phyloP scores from a whole-genome alignment of 2,797 vertebrate species.

The Mormyrops attenuatus region DNA sequence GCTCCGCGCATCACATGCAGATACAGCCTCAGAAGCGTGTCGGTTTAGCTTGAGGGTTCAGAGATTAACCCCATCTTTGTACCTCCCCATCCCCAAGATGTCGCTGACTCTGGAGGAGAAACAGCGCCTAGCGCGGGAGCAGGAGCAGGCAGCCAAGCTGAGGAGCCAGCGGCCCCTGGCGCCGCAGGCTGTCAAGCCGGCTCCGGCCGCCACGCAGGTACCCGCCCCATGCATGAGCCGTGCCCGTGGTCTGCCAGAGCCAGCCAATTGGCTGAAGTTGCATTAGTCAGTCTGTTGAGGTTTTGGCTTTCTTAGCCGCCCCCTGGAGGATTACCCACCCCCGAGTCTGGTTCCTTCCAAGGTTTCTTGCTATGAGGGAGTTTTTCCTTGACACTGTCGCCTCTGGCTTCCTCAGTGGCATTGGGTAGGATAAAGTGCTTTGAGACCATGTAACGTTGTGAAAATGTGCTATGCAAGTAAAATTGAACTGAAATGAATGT shows the following conservation, averaged over 20 bases:
- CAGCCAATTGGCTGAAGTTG: not conserved
- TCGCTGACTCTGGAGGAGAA: conserved; percentile 96
- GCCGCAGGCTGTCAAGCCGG: conserved; percentile 68
- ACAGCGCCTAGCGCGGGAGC: conserved; percentile 92
- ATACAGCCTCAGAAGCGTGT: not conserved
- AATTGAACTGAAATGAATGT: not conserved
- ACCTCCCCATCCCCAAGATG: conserved; percentile 57
- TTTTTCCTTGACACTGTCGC: not conserved
- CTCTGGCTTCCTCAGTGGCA: not conserved
- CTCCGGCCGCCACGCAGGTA: conserved; percentile 72
- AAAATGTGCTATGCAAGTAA: not conserved
- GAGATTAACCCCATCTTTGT: not conserved
- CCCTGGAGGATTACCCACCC: not conserved
- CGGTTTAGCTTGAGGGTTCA: not conserved
- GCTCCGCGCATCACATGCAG: not conserved
- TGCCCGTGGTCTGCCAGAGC: no score
- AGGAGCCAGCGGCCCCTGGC: conserved; percentile 86
- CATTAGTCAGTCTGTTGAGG: not conserved
- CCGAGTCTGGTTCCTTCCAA: not conserved
- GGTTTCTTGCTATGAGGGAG: not conserved
- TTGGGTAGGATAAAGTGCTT: not conserved
- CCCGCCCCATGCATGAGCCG: not conserved
- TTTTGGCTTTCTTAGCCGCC: not conserved
- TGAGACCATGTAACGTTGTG: not conserved
- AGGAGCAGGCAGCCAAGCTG: conserved; percentile 91